Evolutionary conservation across 1,140 invertebrate species (phyloP).

Genomic region (Colletes latitarsis): DNA sequence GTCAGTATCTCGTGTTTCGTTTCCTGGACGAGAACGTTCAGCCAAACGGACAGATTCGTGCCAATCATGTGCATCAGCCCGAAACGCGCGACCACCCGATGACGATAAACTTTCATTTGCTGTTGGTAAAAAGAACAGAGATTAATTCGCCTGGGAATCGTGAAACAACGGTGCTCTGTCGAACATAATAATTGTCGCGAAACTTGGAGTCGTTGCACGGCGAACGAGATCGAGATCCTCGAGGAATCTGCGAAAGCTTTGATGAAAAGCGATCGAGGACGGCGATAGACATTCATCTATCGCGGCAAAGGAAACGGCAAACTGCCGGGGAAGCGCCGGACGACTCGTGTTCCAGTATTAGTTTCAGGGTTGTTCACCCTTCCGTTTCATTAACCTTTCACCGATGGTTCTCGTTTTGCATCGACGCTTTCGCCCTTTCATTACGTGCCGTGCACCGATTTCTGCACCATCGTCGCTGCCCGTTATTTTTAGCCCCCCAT

Average conservation of each 20-base stretch:
- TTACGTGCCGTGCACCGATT: slow-evolving; percentile 25
- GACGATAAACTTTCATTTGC: slow-evolving; percentile 95
- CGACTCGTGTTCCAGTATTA: slow-evolving; percentile 47
- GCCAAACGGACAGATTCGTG: slow-evolving; percentile 96
- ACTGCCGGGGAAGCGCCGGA: not conserved
- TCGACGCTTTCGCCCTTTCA: slow-evolving; percentile 40
- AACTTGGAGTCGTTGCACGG: not conserved
- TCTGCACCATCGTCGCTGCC: slow-evolving; percentile 18
- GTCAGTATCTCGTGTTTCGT: slow-evolving; percentile 96
- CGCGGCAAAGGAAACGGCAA: slow-evolving; percentile 38
- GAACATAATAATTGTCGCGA: too few species aligned
- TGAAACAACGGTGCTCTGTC: too few species aligned
- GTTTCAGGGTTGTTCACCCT: slow-evolving; percentile 73
- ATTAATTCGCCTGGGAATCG: not conserved
- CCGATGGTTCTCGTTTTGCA: slow-evolving; percentile 38
- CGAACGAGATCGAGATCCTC: not conserved
- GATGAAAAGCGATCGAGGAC: slow-evolving; percentile 29
- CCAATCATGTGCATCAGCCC: slow-evolving; percentile 98
- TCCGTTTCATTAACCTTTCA: slow-evolving; percentile 77
- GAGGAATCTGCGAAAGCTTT: not conserved
- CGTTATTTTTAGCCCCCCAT: slow-evolving; percentile 46
- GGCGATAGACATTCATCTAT: slow-evolving; percentile 25
- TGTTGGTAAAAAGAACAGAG: slow-evolving; percentile 73
- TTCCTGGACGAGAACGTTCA: slow-evolving; percentile 95
- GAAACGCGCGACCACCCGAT: slow-evolving; percentile 92